Base-by-base conservation (phyloP, 2,888 invertebrate species). In the Eupithecia subfuscata region DNA sequence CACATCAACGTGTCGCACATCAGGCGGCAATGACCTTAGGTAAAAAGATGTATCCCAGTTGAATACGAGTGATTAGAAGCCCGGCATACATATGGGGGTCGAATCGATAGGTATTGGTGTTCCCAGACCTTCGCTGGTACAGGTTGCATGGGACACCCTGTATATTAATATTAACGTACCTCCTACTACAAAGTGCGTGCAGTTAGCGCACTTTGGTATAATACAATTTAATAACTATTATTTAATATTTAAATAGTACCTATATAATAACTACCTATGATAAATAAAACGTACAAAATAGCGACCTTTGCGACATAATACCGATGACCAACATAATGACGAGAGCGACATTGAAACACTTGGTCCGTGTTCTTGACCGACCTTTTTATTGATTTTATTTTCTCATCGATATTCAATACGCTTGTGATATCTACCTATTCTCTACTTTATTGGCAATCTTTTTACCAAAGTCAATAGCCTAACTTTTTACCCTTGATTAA, bases 381-480 rank as follows among this genome's bases (percentile, higher is more conserved):
- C 60, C 60, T 60, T 25, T 25, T 60, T 60, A 60, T 60, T 60
- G 22, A 14, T 60, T 14, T 60, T 25, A 14, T 60, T 14, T 60
- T 25, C 12, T 60, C 25, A 60, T 60, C 60, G 60, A 60, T 25
- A 60, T 60, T 25, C 60, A 60, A 60, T 60, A 60, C 60, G 22
- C 22, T 56, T 22, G 56, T 56, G 9, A 56, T 60, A 11, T 22
- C 22, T 6, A 56, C 56, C 56, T 9, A 22, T 25, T 25, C 25
- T 25, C 25, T 60, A 22, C 60, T 25, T 22, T 56, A 56, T 56
- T 56, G n/a, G 52, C 22, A 56, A 56, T 56, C 52, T 56, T 56
- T 22, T 30, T 3, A 30, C 30, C 30, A 30, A 30, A 30, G 30
- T 2, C 30, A 30, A 2, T 30, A 3, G 1, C 30, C 30, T 30